A percentile compares a stretch with the other conserved stretches of the same genome.
These are phyloP conservation scores for Drosophila falleni DNA, from an alignment of 2,888 invertebrate species.

Conservation along the genomic window DNA sequence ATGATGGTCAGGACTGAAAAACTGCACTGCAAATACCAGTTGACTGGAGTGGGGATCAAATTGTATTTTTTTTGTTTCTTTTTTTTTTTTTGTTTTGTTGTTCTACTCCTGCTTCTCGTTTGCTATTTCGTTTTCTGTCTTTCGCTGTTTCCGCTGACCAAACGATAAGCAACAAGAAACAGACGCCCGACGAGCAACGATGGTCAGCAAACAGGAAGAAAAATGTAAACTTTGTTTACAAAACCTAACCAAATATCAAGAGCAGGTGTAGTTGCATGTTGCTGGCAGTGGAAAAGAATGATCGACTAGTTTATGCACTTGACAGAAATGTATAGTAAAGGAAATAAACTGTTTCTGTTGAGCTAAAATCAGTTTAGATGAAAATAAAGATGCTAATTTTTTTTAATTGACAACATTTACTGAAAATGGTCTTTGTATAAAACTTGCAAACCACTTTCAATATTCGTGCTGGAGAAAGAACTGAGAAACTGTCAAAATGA, in stretches of 20 bases:
- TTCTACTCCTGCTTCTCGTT: slow-evolving; percentile 8
- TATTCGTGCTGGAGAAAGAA: too few relatives aligned
- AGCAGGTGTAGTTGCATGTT: slow-evolving; percentile 6
- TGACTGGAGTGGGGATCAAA: slow-evolving; percentile 45
- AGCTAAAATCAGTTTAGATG: too few relatives aligned
- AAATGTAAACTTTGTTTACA: slow-evolving; percentile 33
- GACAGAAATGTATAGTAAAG: neutral
- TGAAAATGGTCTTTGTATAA: too few relatives aligned
- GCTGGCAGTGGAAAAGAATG: neutral
- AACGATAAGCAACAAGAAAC: slow-evolving; percentile 46
- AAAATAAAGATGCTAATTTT: too few relatives aligned
- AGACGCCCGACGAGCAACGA: slow-evolving; percentile 23
- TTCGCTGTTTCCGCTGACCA: slow-evolving; percentile 43
- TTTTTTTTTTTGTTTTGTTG: slow-evolving; percentile 25
- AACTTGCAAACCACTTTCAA: too few relatives aligned
- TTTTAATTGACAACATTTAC: too few relatives aligned
- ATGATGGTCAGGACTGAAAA: slow-evolving; percentile 18
- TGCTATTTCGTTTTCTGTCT: slow-evolving; percentile 7
- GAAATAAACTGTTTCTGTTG: neutral
- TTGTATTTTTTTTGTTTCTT: slow-evolving; percentile 62
- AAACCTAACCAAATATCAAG: slow-evolving; percentile 29
- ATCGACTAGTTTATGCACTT: slow-evolving; percentile 12
- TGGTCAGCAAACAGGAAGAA: slow-evolving; percentile 35
- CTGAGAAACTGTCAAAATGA: too few relatives aligned
- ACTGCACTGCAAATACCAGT: slow-evolving; percentile 41